Conservation (phyloP, 2,888 invertebrate genomes). For the Leucoma salicis region DNA sequence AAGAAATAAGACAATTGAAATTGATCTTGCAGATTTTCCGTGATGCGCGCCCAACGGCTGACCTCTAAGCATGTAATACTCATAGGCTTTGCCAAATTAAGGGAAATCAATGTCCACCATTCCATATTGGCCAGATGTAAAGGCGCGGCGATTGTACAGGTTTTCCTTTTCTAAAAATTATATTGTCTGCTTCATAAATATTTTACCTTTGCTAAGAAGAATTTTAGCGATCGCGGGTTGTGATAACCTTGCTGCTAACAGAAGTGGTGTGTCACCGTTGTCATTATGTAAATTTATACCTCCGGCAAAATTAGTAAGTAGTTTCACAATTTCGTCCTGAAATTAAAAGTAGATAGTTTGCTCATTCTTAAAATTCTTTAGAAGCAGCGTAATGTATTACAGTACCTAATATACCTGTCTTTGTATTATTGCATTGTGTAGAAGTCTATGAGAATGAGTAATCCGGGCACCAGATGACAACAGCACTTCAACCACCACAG, state of each 20-base stretch:
- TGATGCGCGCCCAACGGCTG: too few relatives aligned
- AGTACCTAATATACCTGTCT: conserved; percentile 65
- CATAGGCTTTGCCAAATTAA: too few relatives aligned
- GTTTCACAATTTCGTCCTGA: conserved; percentile 77
- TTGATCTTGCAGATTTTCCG: too few relatives aligned
- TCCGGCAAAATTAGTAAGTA: conserved; percentile 79
- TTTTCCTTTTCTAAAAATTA: too few relatives aligned
- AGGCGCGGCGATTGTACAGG: too few relatives aligned
- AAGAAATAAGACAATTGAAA: too few relatives aligned
- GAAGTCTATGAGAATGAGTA: conserved; percentile 85
- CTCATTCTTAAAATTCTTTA: too few relatives aligned
- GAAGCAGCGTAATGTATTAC: too few relatives aligned
- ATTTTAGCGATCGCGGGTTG: conserved; percentile 75
- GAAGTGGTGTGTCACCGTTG: conserved; percentile 86
- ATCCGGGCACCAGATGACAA: conserved; percentile 85
- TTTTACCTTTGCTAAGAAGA: conserved; percentile 79
- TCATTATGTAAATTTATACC: conserved; percentile 84
- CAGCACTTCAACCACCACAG: conserved; percentile 81
- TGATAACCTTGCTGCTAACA: conserved; percentile 79
- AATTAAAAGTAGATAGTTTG: conserved; percentile 18
- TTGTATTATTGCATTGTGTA: conserved; percentile 86
- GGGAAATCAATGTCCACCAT: too few relatives aligned
- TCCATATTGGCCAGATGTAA: too few relatives aligned
- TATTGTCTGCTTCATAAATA: background rate
- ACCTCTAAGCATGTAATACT: too few relatives aligned